These are phyloP conservation scores for Tetraneura akinire DNA, from an alignment of 1,140 invertebrate genomes.

Conservation along the genomic window DNA sequence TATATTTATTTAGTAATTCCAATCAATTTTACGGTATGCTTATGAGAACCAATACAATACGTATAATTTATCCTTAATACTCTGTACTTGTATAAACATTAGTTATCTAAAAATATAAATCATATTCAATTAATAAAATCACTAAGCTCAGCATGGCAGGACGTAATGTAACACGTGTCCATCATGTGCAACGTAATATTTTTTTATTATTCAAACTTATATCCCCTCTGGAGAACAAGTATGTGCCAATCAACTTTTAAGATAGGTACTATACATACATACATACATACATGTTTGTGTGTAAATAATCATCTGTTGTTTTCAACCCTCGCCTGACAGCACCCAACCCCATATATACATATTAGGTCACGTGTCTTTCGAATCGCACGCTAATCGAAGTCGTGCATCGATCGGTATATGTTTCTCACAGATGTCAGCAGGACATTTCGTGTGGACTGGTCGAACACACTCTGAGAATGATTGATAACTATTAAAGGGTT, in stretches of 20 bases:
- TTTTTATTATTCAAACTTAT: constrained; percentile 11
- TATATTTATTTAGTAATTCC: too few relatives aligned
- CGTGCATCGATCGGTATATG: constrained; percentile 23
- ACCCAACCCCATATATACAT: constrained; percentile 7
- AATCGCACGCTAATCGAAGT: constrained; percentile 19
- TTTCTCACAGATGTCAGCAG: constrained; percentile 41
- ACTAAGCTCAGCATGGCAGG: neutral
- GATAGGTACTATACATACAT: neutral
- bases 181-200: neutral
- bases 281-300: too few relatives aligned
- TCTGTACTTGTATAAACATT: neutral
- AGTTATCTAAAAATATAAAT: neutral
- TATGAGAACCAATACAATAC: too few relatives aligned
- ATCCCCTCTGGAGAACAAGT: neutral
- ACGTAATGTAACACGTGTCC: neutral
- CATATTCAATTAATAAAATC: constrained; percentile 21
- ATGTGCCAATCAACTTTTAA: constrained; percentile 25
- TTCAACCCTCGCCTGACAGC: neutral
- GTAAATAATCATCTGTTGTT: neutral
- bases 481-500: constrained; percentile 36
- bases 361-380: constrained; percentile 33
- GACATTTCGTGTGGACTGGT: constrained; percentile 1
- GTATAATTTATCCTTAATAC: too few relatives aligned
- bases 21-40: too few relatives aligned
- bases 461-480: constrained; percentile 6